Conservation (phyloP, 2,797 vertebrate species). For the Meda fulgida region DNA sequence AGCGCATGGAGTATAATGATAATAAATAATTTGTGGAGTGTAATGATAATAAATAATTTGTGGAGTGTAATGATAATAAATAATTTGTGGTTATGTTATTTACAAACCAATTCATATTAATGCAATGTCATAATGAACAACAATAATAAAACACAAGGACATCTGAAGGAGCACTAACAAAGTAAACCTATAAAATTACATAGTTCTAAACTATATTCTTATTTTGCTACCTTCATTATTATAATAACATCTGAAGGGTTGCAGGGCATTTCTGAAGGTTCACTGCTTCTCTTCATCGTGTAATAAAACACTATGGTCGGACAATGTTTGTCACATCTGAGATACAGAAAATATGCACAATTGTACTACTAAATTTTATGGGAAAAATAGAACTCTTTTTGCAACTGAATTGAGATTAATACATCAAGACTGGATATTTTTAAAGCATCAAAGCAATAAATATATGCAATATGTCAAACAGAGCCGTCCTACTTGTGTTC, state of each 20-base stretch:
- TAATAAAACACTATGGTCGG: neutral
- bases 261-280: neutral
- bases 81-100: conserved; percentile 1
- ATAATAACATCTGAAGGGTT: neutral
- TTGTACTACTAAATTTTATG: too few relatives aligned
- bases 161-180: neutral
- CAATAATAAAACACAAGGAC: neutral
- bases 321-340: neutral
- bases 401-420: neutral
- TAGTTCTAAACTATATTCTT: neutral
- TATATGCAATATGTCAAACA: neutral
- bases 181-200: neutral
- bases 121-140: neutral
- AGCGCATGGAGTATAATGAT: neutral
- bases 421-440: neutral
- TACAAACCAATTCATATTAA: neutral
- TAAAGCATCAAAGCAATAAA: neutral
- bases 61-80: conserved; percentile 19
- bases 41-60: conserved; percentile 28
- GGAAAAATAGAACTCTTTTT: too few relatives aligned
- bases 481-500: neutral
- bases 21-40: conserved; percentile 1
- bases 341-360: conserved; percentile 2
- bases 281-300: conserved; percentile 13
- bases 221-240: neutral